Evolutionary conservation across 2,888 invertebrate genomes (phyloP).

Genomic region (Troglohyphantes excavatus): DNA sequence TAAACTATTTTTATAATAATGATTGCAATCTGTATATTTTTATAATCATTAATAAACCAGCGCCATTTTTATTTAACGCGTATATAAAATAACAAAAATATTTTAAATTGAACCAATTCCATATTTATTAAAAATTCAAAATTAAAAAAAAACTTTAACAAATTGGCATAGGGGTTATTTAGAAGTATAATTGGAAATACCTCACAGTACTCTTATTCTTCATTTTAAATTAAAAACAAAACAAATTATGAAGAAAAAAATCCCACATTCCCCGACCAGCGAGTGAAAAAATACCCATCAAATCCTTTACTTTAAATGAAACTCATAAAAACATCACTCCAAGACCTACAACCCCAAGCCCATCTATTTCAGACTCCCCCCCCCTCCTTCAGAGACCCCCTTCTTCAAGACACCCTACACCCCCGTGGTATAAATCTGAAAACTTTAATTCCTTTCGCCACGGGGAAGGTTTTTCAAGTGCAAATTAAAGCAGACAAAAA

Average conservation of each 20-base stretch:
- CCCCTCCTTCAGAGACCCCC: not conserved
- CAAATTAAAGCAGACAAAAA: constrained; percentile 54
- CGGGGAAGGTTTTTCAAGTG: constrained; percentile 37
- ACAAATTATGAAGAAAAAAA: not conserved
- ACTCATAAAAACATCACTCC: constrained; percentile 23
- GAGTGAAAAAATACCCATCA: not conserved
- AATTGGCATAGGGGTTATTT: not conserved
- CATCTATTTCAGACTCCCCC: constrained; percentile 8
- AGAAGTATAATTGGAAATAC: too few species aligned
- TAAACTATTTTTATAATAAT: too few species aligned
- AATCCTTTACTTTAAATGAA: constrained; percentile 13
- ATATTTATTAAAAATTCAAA: too few species aligned
- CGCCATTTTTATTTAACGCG: not conserved
- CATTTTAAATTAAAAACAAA: not conserved
- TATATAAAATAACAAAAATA: too few species aligned
- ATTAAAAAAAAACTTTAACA: too few species aligned
- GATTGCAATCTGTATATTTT: too few species aligned
- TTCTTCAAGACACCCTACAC: constrained; percentile 7
- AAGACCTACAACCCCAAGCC: constrained; percentile 14
- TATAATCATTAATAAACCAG: not conserved
- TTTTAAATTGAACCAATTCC: too few species aligned
- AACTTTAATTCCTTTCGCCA: constrained; percentile 51
- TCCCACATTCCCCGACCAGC: not conserved
- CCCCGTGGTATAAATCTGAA: constrained; percentile 2
- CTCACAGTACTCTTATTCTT: not conserved